A percentile compares a stretch with the other conserved stretches of the same genome.
Evolutionary conservation across 2,113 vertebrate genomes (phyloP).

Genomic region (Chrysemys picta): DNA sequence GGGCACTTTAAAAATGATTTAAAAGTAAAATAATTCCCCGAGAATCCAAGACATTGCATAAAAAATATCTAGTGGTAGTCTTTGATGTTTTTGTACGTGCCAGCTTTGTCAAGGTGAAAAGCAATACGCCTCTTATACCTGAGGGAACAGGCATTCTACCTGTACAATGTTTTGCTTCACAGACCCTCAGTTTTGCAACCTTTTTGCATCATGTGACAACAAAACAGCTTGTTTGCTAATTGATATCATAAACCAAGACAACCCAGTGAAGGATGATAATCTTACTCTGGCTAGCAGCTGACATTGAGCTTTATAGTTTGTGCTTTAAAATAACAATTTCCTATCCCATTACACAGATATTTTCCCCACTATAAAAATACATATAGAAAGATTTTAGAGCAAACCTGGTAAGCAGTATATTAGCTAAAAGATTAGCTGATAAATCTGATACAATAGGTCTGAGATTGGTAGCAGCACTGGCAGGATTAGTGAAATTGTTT

Average conservation of each 20-base stretch:
- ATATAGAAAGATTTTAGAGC: slow-evolving; percentile 34
- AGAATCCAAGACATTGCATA: background rate
- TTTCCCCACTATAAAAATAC: slow-evolving; percentile 25
- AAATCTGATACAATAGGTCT: slow-evolving; percentile 12
- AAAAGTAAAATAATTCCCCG: background rate
- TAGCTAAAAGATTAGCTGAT: slow-evolving; percentile 24
- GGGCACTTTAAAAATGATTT: background rate
- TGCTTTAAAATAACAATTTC: too few species aligned
- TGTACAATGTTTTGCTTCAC: slow-evolving; percentile 68
- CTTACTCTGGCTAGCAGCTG: slow-evolving; percentile 49
- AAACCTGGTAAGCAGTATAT: background rate
- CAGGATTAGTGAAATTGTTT: background rate
- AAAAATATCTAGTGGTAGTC: background rate
- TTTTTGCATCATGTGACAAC: slow-evolving; percentile 47
- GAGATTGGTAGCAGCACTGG: background rate
- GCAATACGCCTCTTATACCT: background rate
- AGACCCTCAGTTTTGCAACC: slow-evolving; percentile 63
- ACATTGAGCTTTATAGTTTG: slow-evolving; percentile 18
- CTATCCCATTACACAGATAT: background rate
- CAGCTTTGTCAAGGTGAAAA: slow-evolving; percentile 41
- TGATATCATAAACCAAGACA: slow-evolving; percentile 70
- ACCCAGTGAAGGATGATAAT: slow-evolving; percentile 65
- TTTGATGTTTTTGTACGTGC: background rate
- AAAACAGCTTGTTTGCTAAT: slow-evolving; percentile 73
- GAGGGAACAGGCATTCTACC: slow-evolving; percentile 18